Evolutionary conservation across 2,888 invertebrate genomes (phyloP).

Genomic region (Carcina quercana): DNA sequence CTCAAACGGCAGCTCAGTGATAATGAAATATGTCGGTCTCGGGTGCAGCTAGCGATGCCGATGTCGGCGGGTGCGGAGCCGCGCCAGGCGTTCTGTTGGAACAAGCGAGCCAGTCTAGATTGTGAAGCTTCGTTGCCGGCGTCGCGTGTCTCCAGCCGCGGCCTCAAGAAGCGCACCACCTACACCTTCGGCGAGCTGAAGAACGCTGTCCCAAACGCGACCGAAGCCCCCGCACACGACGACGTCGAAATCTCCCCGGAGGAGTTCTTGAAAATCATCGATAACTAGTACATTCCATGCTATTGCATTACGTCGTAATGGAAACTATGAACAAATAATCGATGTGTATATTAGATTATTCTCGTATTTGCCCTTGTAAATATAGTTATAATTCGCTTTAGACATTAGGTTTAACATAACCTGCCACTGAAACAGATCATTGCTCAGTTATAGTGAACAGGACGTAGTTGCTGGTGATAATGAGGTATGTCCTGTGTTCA

Average conservation of each 20-base stretch:
- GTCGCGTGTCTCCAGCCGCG: conserved; percentile 18
- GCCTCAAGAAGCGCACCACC: conserved; percentile 30
- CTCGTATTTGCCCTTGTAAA: conserved; percentile 57
- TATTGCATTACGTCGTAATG: conserved; percentile 21
- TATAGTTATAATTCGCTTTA: conserved; percentile 71
- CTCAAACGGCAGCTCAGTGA: conserved; percentile 60
- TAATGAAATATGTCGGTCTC: conserved; percentile 49
- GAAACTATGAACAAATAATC: conserved; percentile 36
- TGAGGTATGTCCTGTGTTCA: no score
- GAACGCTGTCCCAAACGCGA: conserved; percentile 53
- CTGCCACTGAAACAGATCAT: conserved; percentile 71
- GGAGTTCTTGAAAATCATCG: conserved; percentile 57
- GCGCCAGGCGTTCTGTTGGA: conserved; percentile 49
- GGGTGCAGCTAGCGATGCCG: conserved; percentile 57
- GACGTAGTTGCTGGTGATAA: no score
- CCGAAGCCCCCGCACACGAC: conserved; percentile 29
- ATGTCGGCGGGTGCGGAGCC: conserved; percentile 69
- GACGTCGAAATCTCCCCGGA: conserved; percentile 49
- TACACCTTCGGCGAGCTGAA: conserved; percentile 68
- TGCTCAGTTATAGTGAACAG: conserved; percentile 34
- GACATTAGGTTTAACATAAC: conserved; percentile 52
- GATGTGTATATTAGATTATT: conserved; percentile 53
- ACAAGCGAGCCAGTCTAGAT: conserved; percentile 45
- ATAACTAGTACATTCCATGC: conserved; percentile 35
- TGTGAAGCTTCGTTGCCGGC: conserved; percentile 36